Evolutionary conservation across 2,797 vertebrate species (phyloP).

Genomic region (Crocodylus rhombifer): DNA sequence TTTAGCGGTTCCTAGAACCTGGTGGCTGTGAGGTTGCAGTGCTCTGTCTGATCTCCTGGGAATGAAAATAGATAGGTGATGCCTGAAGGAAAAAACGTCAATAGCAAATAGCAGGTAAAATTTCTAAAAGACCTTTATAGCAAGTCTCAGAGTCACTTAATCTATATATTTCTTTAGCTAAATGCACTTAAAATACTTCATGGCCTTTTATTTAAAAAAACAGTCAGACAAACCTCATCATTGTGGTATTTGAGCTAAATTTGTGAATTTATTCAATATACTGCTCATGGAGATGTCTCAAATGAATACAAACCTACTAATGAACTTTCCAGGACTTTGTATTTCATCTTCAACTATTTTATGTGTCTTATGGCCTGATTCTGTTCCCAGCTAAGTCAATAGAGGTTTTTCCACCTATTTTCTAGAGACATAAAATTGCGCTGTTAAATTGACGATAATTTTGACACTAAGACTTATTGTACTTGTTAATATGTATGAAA

Average conservation of each 20-base stretch:
- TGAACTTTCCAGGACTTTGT: neutral
- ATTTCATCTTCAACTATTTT: slow-evolving; percentile 10
- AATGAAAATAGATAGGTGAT: neutral
- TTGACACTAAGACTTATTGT: too few relatives aligned
- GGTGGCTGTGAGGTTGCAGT: neutral
- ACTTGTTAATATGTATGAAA: too few relatives aligned
- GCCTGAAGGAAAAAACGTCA: neutral
- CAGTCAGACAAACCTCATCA: neutral
- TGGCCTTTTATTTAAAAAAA: neutral
- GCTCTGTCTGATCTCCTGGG: neutral
- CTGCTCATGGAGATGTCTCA: neutral
- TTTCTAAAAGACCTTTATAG: neutral
- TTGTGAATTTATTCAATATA: neutral
- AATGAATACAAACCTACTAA: neutral
- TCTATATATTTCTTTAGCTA: neutral
- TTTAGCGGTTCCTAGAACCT: neutral
- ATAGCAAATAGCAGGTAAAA: neutral
- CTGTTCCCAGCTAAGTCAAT: neutral
- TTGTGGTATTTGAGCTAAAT: neutral
- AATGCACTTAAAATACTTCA: neutral
- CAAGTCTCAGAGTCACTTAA: neutral
- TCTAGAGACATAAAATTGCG: too few relatives aligned
- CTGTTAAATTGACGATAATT: too few relatives aligned
- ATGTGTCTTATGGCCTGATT: neutral
- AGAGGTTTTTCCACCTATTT: too few relatives aligned